phyloP scores from a whole-genome alignment of 1,140 invertebrate species.

The Maniola jurtina region DNA sequence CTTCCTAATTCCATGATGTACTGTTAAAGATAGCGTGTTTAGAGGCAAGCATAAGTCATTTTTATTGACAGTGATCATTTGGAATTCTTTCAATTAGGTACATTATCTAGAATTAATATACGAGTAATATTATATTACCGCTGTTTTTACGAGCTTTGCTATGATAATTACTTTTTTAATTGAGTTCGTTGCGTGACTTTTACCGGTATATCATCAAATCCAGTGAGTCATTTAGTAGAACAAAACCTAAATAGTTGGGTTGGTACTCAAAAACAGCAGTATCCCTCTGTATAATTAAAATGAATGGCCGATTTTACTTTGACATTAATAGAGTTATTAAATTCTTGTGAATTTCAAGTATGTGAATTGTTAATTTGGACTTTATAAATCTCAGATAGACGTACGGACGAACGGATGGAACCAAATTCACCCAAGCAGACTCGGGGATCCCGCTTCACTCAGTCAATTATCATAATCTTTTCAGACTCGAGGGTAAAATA shows the following conservation, averaged over 20 bases:
- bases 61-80: not conserved
- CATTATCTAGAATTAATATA: not conserved
- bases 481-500: too few species aligned
- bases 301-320: not conserved
- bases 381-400: too few species aligned
- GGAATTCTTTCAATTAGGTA: not conserved
- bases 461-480: too few species aligned
- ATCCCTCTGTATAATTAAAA: slow-evolving; percentile 3
- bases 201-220: slow-evolving; percentile 5
- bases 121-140: not conserved
- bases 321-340: not conserved
- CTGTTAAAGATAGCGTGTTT: too few species aligned
- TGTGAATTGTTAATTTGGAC: too few species aligned
- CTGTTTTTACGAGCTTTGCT: slow-evolving; percentile 2
- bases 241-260: slow-evolving; percentile 1
- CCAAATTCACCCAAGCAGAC: too few species aligned
- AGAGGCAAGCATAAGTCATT: too few species aligned
- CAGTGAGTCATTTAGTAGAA: slow-evolving; percentile 3
- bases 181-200: slow-evolving; percentile 5
- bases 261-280: not conserved
- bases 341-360: not conserved
- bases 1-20: too few species aligned
- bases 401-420: too few species aligned
- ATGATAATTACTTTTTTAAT: slow-evolving; percentile 2
- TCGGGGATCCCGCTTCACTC: too few species aligned